Conservation (phyloP, 2,888 invertebrate genomes). For the Eledona agricola region DNA sequence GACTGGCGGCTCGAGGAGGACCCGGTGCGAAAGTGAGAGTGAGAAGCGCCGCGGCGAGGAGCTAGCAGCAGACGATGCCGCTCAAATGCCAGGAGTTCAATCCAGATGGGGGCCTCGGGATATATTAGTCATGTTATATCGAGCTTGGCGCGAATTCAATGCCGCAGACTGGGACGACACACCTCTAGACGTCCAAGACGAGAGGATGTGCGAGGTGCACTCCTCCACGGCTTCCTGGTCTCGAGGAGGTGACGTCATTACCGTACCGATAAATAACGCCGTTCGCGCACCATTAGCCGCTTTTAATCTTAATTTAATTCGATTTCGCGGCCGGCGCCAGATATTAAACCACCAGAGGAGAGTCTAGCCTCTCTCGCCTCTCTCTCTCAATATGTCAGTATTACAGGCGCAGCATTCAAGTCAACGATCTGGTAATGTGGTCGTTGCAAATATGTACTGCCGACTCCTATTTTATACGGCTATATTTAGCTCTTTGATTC, state of each 20-base stretch:
- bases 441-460: conserved; percentile 44
- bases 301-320: conserved; percentile 54
- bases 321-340: conserved; percentile 54
- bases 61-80: conserved; percentile 35
- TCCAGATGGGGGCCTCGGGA: conserved; percentile 60
- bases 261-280: conserved; percentile 49
- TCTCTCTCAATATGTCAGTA: conserved; percentile 54
- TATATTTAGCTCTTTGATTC: conserved; percentile 33
- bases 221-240: conserved; percentile 27
- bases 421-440: conserved; percentile 54
- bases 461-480: conserved; percentile 29
- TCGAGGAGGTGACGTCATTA: conserved; percentile 8
- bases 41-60: conserved; percentile 8
- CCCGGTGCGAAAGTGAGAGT: conserved; percentile 28
- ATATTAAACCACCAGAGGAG: too few species aligned
- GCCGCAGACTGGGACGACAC: conserved; percentile 54
- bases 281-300: conserved; percentile 50
- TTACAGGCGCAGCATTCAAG: conserved; percentile 49
- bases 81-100: conserved; percentile 45
- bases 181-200: conserved; percentile 45
- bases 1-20: conserved; percentile 3
- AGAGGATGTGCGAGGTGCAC: conserved; percentile 24
- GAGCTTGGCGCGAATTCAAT: conserved; percentile 62
- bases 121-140: conserved; percentile 62
- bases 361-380: too few species aligned